phyloP scores from a whole-genome alignment of 1,140 invertebrate species.

The Nasonia vitripennis region DNA sequence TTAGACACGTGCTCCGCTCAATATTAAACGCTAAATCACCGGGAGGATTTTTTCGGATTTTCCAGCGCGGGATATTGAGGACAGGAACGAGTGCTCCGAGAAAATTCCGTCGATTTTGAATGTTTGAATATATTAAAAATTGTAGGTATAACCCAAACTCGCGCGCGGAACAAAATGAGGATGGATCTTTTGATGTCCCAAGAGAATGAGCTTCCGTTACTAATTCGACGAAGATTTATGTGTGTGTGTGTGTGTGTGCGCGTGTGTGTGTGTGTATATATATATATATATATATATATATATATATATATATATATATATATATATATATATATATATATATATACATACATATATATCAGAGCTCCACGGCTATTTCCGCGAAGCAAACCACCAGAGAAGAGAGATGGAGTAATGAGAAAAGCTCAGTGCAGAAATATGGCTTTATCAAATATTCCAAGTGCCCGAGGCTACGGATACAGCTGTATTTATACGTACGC shows the following conservation, averaged over 20 bases:
- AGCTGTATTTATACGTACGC: no score
- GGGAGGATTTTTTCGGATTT: no score
- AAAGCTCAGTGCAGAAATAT: background rate
- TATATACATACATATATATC: background rate
- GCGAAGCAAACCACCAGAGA: background rate
- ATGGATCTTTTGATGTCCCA: background rate
- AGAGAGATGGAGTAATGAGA: background rate
- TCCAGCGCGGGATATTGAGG: background rate
- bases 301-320: background rate
- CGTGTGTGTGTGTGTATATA: background rate
- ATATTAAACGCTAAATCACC: constrained; percentile 20
- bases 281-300: background rate
- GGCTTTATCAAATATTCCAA: background rate
- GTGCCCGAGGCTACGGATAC: background rate
- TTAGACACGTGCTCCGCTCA: background rate
- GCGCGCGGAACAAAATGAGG: no score
- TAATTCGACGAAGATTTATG: background rate
- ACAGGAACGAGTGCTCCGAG: background rate
- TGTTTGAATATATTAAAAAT: no score
- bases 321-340: background rate
- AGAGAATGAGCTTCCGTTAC: background rate
- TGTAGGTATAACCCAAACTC: no score
- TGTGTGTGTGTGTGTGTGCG: no score
- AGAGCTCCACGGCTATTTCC: background rate
- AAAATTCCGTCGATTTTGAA: no score